phyloP scores from a whole-genome alignment of 2,888 invertebrate genomes.

The Polyploca ridens region DNA sequence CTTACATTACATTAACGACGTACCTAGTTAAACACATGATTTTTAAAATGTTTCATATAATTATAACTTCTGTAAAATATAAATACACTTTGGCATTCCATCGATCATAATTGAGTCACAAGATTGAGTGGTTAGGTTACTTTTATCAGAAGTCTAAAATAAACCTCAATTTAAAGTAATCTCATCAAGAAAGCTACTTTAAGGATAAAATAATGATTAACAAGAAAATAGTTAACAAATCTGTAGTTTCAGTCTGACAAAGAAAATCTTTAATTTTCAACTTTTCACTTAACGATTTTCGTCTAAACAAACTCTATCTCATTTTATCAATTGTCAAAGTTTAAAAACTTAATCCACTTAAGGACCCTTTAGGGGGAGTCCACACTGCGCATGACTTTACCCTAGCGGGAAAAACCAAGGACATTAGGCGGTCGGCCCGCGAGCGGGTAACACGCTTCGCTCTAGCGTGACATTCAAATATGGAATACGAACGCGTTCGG shows the following conservation, averaged over 20 bases:
- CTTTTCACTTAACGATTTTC: conserved; percentile 73
- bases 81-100: no score
- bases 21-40: background rate
- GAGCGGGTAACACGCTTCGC: conserved; percentile 52
- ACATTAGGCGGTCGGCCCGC: conserved; percentile 64
- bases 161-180: background rate
- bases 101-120: no score
- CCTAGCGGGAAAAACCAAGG: conserved; percentile 79
- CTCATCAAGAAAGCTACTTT: no score
- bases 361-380: conserved; percentile 73
- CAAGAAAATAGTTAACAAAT: background rate
- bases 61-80: no score
- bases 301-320: conserved; percentile 76
- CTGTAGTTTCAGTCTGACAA: conserved; percentile 20
- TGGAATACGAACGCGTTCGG: conserved; percentile 59
- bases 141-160: conserved; percentile 7
- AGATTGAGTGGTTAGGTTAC: no score
- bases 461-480: conserved; percentile 50
- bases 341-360: conserved; percentile 83
- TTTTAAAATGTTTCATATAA: no score
- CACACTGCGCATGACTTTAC: conserved; percentile 76
- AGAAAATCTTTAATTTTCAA: conserved; percentile 54
- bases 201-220: background rate
- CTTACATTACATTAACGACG: background rate
- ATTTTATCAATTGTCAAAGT: conserved; percentile 82